Base-by-base conservation (phyloP, 2,113 vertebrate species). In the Tachuris rubrigastra region DNA sequence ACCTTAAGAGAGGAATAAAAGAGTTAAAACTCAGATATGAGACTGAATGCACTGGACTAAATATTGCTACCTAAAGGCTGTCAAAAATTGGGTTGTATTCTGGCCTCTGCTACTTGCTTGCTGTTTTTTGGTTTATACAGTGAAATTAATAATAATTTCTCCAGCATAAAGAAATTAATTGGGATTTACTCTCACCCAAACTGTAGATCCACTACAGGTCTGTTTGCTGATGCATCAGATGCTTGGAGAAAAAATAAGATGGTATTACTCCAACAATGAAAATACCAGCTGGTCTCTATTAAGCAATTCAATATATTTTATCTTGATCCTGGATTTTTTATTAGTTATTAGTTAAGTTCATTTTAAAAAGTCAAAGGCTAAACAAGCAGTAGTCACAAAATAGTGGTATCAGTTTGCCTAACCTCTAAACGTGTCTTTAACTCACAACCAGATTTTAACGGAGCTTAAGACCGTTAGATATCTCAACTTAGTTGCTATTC, bases 281-380 rank as follows among this genome's bases (percentile, higher is more conserved):
- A 83, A 78, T 74, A 85, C 8, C 60, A 49, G 14, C 15, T 90
- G 24, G 44, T 65, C 18, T 76, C 8, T 65, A 33, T 77, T 77
- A 68, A 14, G 11, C 14, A 63, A n/a, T 73, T 87, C 30, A 59
- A 55, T 55, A 33, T 71, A 75, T 85, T 82, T 86, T 87, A 13
- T 68, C 56, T 78, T 74, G 17, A 63, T 86, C 27, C 39, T 56
- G 15, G 25, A 52, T 19, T 59, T 63, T 60, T 55, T 52, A 28
- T 52, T 27, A 52, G 50, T 52, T 52, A 28, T 52, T 27, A 52
- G 25, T 27, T 52, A 52, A 58, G 18, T 60, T 37, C 9, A 13
- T 82, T 91, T 24, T 15, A 31, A 59, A 87, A 89, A 44, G 25
- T 76, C 62, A 87, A 94, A 91, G n/a, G 52, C n/a, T 87, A 92